A percentile compares a stretch with the other conserved stretches of the same genome.
phyloP scores from a whole-genome alignment of 1,140 invertebrate species.

The Drosophila ironensis region DNA sequence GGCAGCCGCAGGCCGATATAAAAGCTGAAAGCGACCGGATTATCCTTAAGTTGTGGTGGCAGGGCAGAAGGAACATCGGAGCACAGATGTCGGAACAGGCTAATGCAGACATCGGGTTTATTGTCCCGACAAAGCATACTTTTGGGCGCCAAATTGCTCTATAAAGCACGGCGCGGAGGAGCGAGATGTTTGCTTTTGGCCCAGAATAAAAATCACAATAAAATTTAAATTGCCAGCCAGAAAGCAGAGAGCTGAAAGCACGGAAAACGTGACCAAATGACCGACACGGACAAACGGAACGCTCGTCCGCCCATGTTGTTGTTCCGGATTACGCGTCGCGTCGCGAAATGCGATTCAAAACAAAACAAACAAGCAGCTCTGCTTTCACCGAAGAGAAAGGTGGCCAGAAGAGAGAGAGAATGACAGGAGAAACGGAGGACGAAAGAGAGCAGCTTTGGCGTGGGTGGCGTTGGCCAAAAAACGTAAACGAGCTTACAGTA shows the following conservation, averaged over 20 bases:
- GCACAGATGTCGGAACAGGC: too few relatives aligned
- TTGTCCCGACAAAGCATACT: constrained; percentile 10
- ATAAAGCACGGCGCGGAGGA: constrained; percentile 18
- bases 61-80: too few relatives aligned
- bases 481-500: constrained; percentile 50
- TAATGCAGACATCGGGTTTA: constrained; percentile 30
- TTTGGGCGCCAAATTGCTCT: constrained; percentile 64
- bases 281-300: constrained; percentile 10
- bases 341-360: constrained; percentile 66
- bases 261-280: constrained; percentile 53
- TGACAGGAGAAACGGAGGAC: background rate
- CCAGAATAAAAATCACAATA: constrained; percentile 67
- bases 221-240: constrained; percentile 70
- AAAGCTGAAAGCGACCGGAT: constrained; percentile 10
- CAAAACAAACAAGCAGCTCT: constrained; percentile 75
- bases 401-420: constrained; percentile 1
- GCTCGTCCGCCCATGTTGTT: constrained; percentile 5
- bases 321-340: constrained; percentile 2
- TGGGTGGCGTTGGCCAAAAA: constrained; percentile 43
- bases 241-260: constrained; percentile 1
- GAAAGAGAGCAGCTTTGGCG: constrained; percentile 21
- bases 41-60: too few relatives aligned
- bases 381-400: constrained; percentile 12
- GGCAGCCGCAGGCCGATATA: background rate
- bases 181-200: constrained; percentile 47